These are phyloP conservation scores for Diorhabda sublineata DNA, from an alignment of 1,140 invertebrate genomes.

Conservation along the genomic window DNA sequence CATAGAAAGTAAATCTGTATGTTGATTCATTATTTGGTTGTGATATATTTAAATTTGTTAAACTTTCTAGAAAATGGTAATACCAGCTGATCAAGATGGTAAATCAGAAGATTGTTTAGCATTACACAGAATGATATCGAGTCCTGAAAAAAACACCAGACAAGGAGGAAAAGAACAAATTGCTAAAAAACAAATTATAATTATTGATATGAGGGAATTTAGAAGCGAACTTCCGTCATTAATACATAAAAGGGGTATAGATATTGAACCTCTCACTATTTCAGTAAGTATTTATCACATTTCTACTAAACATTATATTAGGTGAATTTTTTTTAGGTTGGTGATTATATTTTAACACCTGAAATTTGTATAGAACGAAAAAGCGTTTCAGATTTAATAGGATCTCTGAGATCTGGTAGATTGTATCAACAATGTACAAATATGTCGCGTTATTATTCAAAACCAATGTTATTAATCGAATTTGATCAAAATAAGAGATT, in stretches of 20 bases:
- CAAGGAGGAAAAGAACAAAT: constrained; percentile 57
- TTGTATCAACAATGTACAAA: constrained; percentile 91
- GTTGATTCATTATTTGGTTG: background rate
- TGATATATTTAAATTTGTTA: background rate
- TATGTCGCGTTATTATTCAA: constrained; percentile 83
- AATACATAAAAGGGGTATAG: constrained; percentile 88
- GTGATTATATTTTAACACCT: constrained; percentile 96
- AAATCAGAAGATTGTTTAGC: constrained; percentile 69
- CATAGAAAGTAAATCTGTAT: constrained; percentile 86
- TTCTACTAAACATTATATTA: background rate
- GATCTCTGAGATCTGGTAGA: constrained; percentile 90
- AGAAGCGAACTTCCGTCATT: constrained; percentile 92
- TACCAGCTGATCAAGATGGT: constrained; percentile 87
- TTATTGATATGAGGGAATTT: constrained; percentile 98
- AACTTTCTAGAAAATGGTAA: constrained; percentile 75
- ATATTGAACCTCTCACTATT: constrained; percentile 89
- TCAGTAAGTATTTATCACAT: constrained; percentile 53
- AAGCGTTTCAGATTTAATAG: constrained; percentile 95
- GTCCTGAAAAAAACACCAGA: constrained; percentile 54
- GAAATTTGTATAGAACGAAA: constrained; percentile 97
- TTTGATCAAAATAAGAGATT: constrained; percentile 95
- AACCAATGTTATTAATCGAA: constrained; percentile 92
- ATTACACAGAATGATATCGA: constrained; percentile 51
- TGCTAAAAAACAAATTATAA: constrained; percentile 57
- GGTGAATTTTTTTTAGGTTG: constrained; percentile 60